Base-by-base conservation (phyloP, 2,888 invertebrate genomes). In the Molorchus minor region DNA sequence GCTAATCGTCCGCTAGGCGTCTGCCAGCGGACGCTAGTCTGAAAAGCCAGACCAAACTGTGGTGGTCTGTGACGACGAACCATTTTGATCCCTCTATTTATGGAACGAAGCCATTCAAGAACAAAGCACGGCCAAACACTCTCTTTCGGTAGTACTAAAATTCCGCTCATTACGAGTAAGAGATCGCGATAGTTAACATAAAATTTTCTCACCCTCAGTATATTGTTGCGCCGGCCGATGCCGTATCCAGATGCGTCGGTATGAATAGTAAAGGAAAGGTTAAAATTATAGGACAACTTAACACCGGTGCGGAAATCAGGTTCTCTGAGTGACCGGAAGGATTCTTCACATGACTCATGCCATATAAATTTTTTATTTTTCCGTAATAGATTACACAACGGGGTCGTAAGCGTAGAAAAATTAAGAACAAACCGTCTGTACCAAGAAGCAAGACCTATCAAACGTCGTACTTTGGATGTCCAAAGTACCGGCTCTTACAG, bases 31-130 rank as follows among this genome's bases (percentile, higher is more conserved):
- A n/a, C n/a, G n/a, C n/a, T n/a, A n/a, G n/a, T n/a, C n/a, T n/a
- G n/a, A 38, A 2, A 7, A 62, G 30, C 61, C 61, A 63, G 8
- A 49, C 8, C 13, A 64, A 35, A 0, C 46, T 40, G 20, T 59
- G 19, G 30, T 64, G 64, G 30, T 64, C 64, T 7, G 64, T 64
- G 0, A 56, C 35, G 0, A 64, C 44, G 0, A 19, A 58, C 38
- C 62, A 64, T 2, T 41, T 2, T 1, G 36, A 29, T 0, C 62
- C 59, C 33, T 64, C 64, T 13, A 64, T 19, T 35, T 62, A 64
- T 2, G 56, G 56, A n/a, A 1, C 64, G 19, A 15, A 63, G 45
- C 21, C 58, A 53, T 15, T 58, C 45, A 7, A 64, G 15, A 2
- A 30, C n/a, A 38, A n/a, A 64, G 2, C 1, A 64, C 64, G 0